Percentiles rank a stretch among this genome's conserved stretches.
Evolutionary conservation across 2,797 vertebrate genomes (phyloP).

Genomic region (Coreius guichenoti): DNA sequence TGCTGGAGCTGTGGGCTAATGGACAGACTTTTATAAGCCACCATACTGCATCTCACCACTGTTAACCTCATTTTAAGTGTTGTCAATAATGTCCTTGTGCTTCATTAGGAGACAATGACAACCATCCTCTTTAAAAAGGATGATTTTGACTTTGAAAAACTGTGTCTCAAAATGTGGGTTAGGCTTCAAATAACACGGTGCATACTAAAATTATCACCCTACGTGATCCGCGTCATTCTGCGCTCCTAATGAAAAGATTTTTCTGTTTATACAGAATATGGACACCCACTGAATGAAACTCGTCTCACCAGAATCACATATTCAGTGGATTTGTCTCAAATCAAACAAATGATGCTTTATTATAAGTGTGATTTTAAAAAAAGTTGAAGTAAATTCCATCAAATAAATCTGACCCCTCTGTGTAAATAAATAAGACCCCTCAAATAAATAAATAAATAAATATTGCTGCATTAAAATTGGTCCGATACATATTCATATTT

Average conservation of each 20-base stretch:
- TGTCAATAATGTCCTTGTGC: slow-evolving; percentile 78
- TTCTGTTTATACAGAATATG: slow-evolving; percentile 12
- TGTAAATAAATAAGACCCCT: not conserved
- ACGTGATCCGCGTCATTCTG: not conserved
- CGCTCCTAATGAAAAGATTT: slow-evolving; percentile 4
- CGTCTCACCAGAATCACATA: not conserved
- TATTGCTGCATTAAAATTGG: not conserved
- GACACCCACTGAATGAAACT: slow-evolving; percentile 1
- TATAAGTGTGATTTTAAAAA: not conserved
- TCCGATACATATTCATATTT: not conserved
- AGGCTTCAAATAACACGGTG: slow-evolving; percentile 34
- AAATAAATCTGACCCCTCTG: not conserved
- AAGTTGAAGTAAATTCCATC: not conserved
- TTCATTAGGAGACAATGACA: slow-evolving; percentile 78
- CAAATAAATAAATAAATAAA: slow-evolving; percentile 6
- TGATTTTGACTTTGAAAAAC: slow-evolving; percentile 76
- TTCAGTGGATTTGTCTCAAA: not conserved
- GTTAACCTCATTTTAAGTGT: slow-evolving; percentile 80
- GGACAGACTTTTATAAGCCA: slow-evolving; percentile 78
- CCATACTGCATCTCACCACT: slow-evolving; percentile 75
- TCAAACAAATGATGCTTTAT: slow-evolving; percentile 11
- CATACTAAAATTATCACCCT: slow-evolving; percentile 23
- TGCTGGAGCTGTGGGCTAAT: slow-evolving; percentile 76
- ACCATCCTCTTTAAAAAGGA: slow-evolving; percentile 74
- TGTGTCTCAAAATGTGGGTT: slow-evolving; percentile 74